Evolutionary conservation across 2,888 invertebrate species (phyloP).

Genomic region (Coleophora flavipennella): DNA sequence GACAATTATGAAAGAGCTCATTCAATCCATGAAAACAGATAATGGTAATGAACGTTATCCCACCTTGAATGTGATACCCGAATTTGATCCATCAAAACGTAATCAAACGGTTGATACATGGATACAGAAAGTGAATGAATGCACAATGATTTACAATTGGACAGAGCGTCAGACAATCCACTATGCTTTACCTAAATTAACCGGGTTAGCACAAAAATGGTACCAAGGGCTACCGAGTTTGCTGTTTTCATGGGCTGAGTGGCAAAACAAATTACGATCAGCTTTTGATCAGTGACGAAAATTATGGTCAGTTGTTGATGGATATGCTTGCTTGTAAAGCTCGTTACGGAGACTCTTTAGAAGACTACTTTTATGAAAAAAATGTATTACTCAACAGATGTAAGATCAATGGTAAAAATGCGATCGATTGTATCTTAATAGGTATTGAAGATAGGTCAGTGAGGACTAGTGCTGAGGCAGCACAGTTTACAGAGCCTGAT

Average conservation of each 20-base stretch:
- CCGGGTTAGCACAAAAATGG: background rate
- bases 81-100: background rate
- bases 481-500: slow-evolving; percentile 14
- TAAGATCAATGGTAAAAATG: slow-evolving; percentile 11
- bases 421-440: slow-evolving; percentile 15
- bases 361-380: slow-evolving; percentile 19
- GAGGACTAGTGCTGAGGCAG: slow-evolving; percentile 15
- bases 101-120: background rate
- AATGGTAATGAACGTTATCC: too few relatives aligned
- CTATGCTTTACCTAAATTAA: background rate
- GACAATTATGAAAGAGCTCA: too few relatives aligned
- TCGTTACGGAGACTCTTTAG: slow-evolving; percentile 10
- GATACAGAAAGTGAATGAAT: background rate
- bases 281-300: slow-evolving; percentile 12
- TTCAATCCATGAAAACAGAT: too few relatives aligned
- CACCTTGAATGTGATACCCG: background rate
- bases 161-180: background rate
- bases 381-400: slow-evolving; percentile 14
- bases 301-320: slow-evolving; percentile 11
- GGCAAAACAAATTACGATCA: slow-evolving; percentile 11
- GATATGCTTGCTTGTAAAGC: slow-evolving; percentile 9
- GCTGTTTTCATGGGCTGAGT: slow-evolving; percentile 12
- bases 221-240: background rate
- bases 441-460: slow-evolving; percentile 16
- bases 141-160: background rate